Evolutionary conservation across 2,888 invertebrate species (phyloP).

Genomic region (Drosophila histrio): DNA sequence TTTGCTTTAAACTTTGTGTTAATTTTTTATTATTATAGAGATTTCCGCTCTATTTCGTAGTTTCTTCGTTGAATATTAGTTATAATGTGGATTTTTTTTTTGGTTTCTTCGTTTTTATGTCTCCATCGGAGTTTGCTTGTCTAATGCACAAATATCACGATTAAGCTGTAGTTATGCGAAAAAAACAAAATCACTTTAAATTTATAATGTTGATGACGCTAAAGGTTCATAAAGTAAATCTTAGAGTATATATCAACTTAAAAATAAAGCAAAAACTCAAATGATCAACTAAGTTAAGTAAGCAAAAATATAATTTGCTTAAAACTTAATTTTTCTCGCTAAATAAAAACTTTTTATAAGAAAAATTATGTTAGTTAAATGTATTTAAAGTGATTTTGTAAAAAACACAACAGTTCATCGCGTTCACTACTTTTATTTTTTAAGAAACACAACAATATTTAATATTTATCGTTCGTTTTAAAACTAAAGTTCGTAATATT

Average conservation of each 20-base stretch:
- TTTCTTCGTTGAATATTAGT: conserved; percentile 49
- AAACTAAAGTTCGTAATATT: neutral
- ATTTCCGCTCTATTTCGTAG: conserved; percentile 57
- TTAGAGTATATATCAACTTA: neutral
- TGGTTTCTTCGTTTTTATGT: conserved; percentile 31
- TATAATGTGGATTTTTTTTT: conserved; percentile 61
- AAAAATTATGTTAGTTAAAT: neutral
- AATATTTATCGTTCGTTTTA: neutral
- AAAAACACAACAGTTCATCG: neutral
- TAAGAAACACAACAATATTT: neutral
- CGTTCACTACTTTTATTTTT: neutral
- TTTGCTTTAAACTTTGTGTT: conserved; percentile 25
- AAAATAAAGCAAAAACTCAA: neutral
- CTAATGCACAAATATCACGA: conserved; percentile 66
- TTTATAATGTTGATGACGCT: conserved; percentile 19
- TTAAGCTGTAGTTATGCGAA: conserved; percentile 47
- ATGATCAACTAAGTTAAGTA: no score
- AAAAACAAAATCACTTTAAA: conserved; percentile 65
- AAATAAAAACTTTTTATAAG: neutral
- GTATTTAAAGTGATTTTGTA: conserved; percentile 46
- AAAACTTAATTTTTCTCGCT: neutral
- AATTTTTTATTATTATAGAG: conserved; percentile 48
- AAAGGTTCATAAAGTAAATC: conserved; percentile 11
- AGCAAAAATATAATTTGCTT: neutral
- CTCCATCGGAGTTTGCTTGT: conserved; percentile 52